Evolutionary conservation across 2,888 invertebrate genomes (phyloP).

Genomic region (Eristalis pertinax): DNA sequence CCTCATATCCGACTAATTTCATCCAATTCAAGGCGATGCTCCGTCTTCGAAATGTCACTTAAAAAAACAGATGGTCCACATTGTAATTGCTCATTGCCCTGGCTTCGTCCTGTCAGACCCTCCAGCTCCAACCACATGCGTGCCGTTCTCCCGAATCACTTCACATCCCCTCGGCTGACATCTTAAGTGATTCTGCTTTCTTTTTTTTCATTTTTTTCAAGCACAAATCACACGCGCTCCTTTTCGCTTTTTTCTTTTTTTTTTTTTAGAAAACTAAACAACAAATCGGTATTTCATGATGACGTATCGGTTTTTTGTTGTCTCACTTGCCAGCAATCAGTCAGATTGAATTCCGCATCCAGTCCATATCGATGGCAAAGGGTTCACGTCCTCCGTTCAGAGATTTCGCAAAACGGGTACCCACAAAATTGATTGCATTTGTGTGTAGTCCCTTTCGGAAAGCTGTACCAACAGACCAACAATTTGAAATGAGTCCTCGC

Average conservation of each 20-base stretch:
- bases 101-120: background rate
- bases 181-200: slow-evolving; percentile 52
- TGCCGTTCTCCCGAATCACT: slow-evolving; percentile 44
- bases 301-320: slow-evolving; percentile 75
- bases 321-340: slow-evolving; percentile 69
- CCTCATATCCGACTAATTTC: too few relatives aligned
- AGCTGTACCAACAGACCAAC: slow-evolving; percentile 51
- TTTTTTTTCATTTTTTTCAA: slow-evolving; percentile 2
- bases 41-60: background rate
- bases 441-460: slow-evolving; percentile 55
- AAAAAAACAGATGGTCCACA: background rate
- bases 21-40: background rate
- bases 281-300: slow-evolving; percentile 76
- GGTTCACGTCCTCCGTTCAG: slow-evolving; percentile 59
- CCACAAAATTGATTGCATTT: slow-evolving; percentile 70
- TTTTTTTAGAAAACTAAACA: slow-evolving; percentile 40
- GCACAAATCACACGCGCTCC: slow-evolving; percentile 33
- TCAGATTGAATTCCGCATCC: slow-evolving; percentile 53
- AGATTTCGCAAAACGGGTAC: slow-evolving; percentile 55
- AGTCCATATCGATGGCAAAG: slow-evolving; percentile 41
- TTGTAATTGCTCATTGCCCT: background rate
- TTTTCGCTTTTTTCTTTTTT: too few relatives aligned
- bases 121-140: slow-evolving; percentile 20
- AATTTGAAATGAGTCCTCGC: slow-evolving; percentile 62
- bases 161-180: slow-evolving; percentile 47